These are phyloP conservation scores for Polydrusus cervinus DNA, from an alignment of 2,888 invertebrate genomes.

Conservation along the genomic window DNA sequence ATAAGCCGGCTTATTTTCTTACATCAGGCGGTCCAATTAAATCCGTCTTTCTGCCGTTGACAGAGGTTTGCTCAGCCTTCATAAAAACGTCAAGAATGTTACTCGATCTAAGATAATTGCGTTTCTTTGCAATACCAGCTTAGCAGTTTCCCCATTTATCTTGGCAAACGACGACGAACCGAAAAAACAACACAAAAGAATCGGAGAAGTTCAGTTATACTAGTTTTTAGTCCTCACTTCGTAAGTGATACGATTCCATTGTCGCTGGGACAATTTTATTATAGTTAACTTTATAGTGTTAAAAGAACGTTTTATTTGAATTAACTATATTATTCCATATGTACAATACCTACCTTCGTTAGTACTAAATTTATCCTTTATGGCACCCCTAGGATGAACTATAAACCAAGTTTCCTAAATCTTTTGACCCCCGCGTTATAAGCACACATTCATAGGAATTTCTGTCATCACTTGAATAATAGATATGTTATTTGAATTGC, in stretches of 20 bases:
- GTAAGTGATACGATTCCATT: not conserved
- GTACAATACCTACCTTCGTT: not conserved
- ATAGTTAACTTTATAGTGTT: no score
- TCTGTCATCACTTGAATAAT: conserved; percentile 31
- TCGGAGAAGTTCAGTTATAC: conserved; percentile 1
- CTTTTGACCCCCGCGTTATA: conserved; percentile 5
- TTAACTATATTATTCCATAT: no score
- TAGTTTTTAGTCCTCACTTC: not conserved
- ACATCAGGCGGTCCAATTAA: not conserved
- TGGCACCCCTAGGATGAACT: not conserved
- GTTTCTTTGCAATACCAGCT: conserved; percentile 59
- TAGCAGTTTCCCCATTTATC: conserved; percentile 61
- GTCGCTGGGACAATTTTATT: not conserved
- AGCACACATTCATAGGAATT: conserved; percentile 23
- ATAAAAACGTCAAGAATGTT: conserved; percentile 48
- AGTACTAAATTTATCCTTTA: not conserved
- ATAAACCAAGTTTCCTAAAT: conserved; percentile 5
- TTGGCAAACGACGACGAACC: conserved; percentile 61
- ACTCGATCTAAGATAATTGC: conserved; percentile 58
- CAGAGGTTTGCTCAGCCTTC: conserved; percentile 45
- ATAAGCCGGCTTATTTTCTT: no score
- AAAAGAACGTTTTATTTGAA: no score
- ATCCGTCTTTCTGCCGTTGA: conserved; percentile 20
- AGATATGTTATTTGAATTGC: conserved; percentile 33
- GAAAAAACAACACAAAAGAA: conserved; percentile 54